A percentile compares a stretch with the other conserved stretches of the same genome.
Conservation (phyloP, 2,797 vertebrate genomes). For the Hydrophis major region DNA sequence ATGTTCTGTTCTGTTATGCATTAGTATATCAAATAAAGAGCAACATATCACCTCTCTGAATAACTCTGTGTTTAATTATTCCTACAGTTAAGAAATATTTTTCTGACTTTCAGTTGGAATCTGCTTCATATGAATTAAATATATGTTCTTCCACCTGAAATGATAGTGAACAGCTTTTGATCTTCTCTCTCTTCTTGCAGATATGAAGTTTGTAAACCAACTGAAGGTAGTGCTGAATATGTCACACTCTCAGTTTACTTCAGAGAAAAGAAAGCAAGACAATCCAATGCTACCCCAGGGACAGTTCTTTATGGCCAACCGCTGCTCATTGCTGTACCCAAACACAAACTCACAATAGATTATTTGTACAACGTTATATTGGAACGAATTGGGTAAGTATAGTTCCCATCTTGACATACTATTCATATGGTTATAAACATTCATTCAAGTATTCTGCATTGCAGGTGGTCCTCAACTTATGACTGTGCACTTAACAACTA, state of each 20-base stretch:
- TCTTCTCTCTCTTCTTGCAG: conserved; percentile 67
- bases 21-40: neutral
- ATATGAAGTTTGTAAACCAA: conserved; percentile 80
- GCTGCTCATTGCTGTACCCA: conserved; percentile 86
- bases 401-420: neutral
- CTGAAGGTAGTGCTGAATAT: conserved; percentile 75
- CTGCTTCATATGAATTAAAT: neutral
- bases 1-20: neutral
- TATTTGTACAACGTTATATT: conserved; percentile 84
- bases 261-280: conserved; percentile 86
- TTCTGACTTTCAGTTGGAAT: neutral
- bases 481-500: neutral
- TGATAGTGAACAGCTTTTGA: neutral
- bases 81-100: neutral
- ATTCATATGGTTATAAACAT: neutral
- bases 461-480: neutral
- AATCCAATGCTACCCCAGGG: conserved; percentile 78
- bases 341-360: conserved; percentile 84
- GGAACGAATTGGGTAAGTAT: conserved; percentile 87
- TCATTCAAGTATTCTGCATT: neutral
- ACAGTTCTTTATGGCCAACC: conserved; percentile 91
- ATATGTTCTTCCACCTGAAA: neutral
- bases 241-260: conserved; percentile 92
- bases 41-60: neutral
- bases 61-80: neutral